Evolutionary conservation across 2,797 vertebrate species (phyloP), one percentile per base, ranked within the genome.

Genomic region (Sorex maritimensis): DNA sequence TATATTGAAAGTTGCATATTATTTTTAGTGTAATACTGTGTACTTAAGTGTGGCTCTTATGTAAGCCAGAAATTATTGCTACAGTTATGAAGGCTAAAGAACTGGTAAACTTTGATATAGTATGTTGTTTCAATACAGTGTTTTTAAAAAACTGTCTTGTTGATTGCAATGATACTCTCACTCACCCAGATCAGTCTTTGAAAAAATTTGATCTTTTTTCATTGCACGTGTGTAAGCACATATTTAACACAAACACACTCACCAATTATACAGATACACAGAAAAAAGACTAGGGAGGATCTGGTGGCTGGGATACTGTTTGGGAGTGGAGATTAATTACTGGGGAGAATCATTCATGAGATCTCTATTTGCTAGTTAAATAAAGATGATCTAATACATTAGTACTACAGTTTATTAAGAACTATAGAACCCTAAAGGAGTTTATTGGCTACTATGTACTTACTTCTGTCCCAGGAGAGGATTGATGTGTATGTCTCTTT

Each of bases 61-160:
- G 92, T 81, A 83, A 69, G n/a, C 83, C 73, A 69, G 58, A 61
- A 21, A 19, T 46, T 74, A 77, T 41, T 68, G 8, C 26, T 15
- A 28, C 49, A 38, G 71, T 46, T 94, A 15, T 65, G 73, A 94
- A 90, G 86, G 2, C 46, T 34, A 61, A n/a, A 46, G 46, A 84
- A 61, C 28, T 38, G 46, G 80, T 30, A 91, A 77, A 84, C 69
- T 11, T 67, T 73, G 5, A 81, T 19, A 34, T 73, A 78, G 68
- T 21, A 77, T 78, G 49, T 30, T 5, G 19, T 65, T 87, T 79
- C 34, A 65, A 0, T 19, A 63, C 13, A 63, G 28, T n/a, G 49
- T 34, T 38, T 34, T 80, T 83, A 46, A 74, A 8, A 72, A 72
- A 73, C 6, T 86, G 4, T 55, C 11, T 71, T 24, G 65, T 75